Base-by-base conservation (phyloP, 2,888 invertebrate genomes). In the Acanthoscelides obtectus region DNA sequence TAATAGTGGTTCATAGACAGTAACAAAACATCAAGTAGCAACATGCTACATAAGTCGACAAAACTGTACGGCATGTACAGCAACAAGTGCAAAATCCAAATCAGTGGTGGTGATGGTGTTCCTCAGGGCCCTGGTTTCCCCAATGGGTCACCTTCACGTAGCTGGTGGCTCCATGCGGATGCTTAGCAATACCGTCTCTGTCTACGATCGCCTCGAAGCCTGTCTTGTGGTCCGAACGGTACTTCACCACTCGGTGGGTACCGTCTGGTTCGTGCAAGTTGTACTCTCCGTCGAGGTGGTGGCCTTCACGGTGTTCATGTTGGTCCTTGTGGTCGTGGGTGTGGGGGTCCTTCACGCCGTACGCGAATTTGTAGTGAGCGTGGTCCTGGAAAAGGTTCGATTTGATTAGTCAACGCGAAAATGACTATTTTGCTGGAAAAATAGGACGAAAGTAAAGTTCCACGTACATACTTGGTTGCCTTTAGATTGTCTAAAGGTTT, bases 291-390 rank as follows among this genome's bases (percentile, higher is more conserved):
- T 83, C 82, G 22, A 84, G 84, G 22, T 81, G 76, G 71, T 85
- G 80, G 4, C 84, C 84, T 71, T 85, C 80, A 25, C 84, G 80
- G 71, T 81, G 80, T 76, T 85, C 85, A 72, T 81, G 79, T 72
- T 85, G 85, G 19, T 80, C 79, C 75, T 85, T 83, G 72, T 80
- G 78, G 76, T 85, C 85, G 22, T 83, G 81, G 64, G 85, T 85
- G 71, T 85, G 84, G 19, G 83, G 81, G 75, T 85, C 85, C 69
- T 82, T 79, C 20, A 85, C 85, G 3, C 84, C 84, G 72, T 85
- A 85, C 67, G 82, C 82, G 75, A 82, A 85, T 75, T 82, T 79
- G 75, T 85, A 85, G 64, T 80, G 77, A 22, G 81, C 75, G 66
- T 75, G 72, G 22, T 73, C 75, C 75, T 75, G 63, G 2, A 67